Percentiles rank a stretch among this genome's conserved stretches.
Evolutionary conservation across 1,140 invertebrate species (phyloP).

Genomic region (Microplitis mediator): DNA sequence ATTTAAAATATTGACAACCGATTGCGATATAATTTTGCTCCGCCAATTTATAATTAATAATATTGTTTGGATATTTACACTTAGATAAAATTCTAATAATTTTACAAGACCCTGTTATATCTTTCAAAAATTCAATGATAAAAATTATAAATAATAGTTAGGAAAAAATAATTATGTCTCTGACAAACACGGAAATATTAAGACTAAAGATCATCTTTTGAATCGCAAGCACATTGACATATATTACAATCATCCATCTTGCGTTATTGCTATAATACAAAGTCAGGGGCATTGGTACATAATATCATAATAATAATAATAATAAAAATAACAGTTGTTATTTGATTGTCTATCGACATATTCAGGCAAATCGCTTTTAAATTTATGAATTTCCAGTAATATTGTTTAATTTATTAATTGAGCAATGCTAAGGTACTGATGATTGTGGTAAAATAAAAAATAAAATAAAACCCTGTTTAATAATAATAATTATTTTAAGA

Average conservation of each 20-base stretch:
- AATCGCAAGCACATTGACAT: neutral
- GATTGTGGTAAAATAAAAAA: neutral
- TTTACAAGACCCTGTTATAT: no score
- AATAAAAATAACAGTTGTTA: no score
- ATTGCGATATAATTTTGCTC: neutral
- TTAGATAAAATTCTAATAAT: no score
- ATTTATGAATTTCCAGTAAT: neutral
- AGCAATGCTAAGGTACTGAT: neutral
- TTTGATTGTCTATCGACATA: no score
- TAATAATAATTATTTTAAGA: no score
- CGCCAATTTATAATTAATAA: neutral
- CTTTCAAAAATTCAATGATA: no score
- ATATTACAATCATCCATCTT: neutral
- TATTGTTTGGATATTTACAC: no score
- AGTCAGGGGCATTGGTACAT: constrained; percentile 11
- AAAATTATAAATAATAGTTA: neutral
- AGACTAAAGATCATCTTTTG: constrained; percentile 16
- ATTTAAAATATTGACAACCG: neutral
- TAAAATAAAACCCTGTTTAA: no score
- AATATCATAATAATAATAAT: no score
- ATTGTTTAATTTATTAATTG: neutral
- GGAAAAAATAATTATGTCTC: neutral
- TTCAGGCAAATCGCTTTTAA: neutral
- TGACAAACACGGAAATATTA: constrained; percentile 7
- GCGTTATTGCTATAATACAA: constrained; percentile 25